phyloP scores from a whole-genome alignment of 2,797 vertebrate genomes.

The Mallotus villosus region DNA sequence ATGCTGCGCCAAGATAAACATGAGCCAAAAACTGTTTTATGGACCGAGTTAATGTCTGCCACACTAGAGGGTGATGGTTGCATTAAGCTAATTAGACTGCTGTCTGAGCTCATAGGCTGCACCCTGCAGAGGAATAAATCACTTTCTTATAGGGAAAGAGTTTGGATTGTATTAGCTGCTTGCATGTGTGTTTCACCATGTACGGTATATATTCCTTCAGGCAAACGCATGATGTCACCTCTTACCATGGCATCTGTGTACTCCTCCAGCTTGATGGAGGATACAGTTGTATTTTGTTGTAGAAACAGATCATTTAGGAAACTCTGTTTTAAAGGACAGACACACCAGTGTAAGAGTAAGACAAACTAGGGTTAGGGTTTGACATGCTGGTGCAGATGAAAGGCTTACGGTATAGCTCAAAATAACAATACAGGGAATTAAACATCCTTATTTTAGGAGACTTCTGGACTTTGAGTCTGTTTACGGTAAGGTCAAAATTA shows the following conservation, averaged over 20 bases:
- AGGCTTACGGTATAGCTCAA: too few relatives aligned
- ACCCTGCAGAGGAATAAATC: not conserved
- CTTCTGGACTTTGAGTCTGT: not conserved
- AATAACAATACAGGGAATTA: too few relatives aligned
- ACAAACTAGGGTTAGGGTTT: too few relatives aligned
- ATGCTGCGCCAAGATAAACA: not conserved
- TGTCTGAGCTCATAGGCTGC: constrained; percentile 1
- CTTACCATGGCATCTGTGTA: constrained; percentile 91
- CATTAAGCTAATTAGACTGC: constrained; percentile 20
- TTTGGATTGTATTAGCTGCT: not conserved
- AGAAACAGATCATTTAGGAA: constrained; percentile 90
- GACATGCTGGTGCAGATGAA: too few relatives aligned
- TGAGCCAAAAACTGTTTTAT: not conserved
- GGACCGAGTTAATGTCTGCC: not conserved
- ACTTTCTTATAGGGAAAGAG: not conserved
- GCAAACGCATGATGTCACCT: not conserved
- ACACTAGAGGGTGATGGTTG: not conserved
- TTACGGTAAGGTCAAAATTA: constrained; percentile 53
- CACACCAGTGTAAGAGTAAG: not conserved
- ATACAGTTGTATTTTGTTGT: constrained; percentile 79
- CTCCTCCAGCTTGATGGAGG: constrained; percentile 84
- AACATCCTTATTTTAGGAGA: not conserved
- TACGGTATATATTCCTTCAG: too few relatives aligned
- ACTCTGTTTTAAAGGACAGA: constrained; percentile 66
- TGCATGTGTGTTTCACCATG: not conserved